Evolutionary conservation across 2,797 vertebrate species (phyloP), one percentile per base, ranked within the genome.

Genomic region (Crenichthys baileyi): DNA sequence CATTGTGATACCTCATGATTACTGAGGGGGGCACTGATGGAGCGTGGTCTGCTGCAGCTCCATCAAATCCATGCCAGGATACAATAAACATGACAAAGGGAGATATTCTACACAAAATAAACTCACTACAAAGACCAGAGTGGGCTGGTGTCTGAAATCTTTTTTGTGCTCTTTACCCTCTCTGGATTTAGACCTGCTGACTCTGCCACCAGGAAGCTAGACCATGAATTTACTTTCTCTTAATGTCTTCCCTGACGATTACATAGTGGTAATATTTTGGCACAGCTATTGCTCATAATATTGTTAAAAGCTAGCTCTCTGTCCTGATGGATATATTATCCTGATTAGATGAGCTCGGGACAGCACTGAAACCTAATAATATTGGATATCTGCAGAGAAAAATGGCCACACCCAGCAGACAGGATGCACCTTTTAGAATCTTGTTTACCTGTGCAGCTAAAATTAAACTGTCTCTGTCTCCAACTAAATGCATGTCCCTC

Each of bases 21-120:
- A 79, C 91, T 83, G 65, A 72, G 58, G 91, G 83, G 81, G 92
- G 91, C 89, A 73, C 81, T 93, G 72, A n/a, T 84, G 88, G 51
- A 83, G 70, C 73, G 65, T 68, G 50, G 26, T 58, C 78, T 6
- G 0, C 5, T 39, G 29, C 2, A 0, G 11, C 24, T 31, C 11
- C 8, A 3, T 73, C 9, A 46, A 41, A 79, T 74, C 71, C 11
- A 51, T 24, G 6, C 75, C 63, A 58, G 58, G 7, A 77, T 70
- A 70, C 26, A 77, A 7, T 24, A 70, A 70, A 46, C n/a, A 46
- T 70, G 24, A 44, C 67, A 70, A 39, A 44, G 44, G 2, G 39
- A 44, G 12, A 24, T 44, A 67, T 67, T 67, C 1, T 67, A 36
- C 1, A 2, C 36, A n/a, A 46, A 44, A 16, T 13, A 44, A 4